Evolutionary conservation across 2,888 invertebrate species (phyloP).

Genomic region (Drosophila neotestacea): DNA sequence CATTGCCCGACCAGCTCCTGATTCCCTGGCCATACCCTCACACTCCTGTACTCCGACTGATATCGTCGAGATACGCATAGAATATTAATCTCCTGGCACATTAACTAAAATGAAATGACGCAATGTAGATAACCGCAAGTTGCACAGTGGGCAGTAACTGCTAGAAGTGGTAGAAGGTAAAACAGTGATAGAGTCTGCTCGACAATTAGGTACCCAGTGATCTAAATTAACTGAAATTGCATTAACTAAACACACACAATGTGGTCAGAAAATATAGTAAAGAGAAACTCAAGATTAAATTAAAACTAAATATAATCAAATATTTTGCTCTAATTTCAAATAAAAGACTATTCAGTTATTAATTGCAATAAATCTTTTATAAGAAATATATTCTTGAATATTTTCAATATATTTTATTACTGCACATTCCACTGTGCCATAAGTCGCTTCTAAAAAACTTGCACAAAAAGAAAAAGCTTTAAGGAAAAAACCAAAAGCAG

Average conservation of each 20-base stretch:
- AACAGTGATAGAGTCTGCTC: not conserved
- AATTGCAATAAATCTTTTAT: not conserved
- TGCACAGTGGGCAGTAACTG: conserved; percentile 51
- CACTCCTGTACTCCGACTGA: conserved; percentile 28
- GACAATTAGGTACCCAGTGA: too few species aligned
- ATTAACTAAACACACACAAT: too few species aligned
- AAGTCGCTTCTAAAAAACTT: conserved; percentile 26
- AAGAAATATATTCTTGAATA: not conserved
- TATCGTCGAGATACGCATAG: conserved; percentile 74
- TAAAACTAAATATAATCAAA: too few species aligned
- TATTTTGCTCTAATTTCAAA: too few species aligned
- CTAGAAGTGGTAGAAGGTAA: not conserved
- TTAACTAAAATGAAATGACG: conserved; percentile 79
- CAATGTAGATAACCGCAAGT: conserved; percentile 60
- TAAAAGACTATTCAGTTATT: too few species aligned
- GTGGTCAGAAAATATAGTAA: too few species aligned
- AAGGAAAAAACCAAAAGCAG: conserved; percentile 38
- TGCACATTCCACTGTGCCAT: conserved; percentile 24
- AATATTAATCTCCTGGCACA: conserved; percentile 79
- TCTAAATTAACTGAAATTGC: too few species aligned
- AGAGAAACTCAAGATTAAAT: too few species aligned
- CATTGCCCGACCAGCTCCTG: conserved; percentile 38
- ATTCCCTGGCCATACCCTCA: conserved; percentile 21
- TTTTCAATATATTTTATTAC: not conserved
- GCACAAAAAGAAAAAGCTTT: conserved; percentile 12